Evolutionary conservation across 2,888 invertebrate genomes (phyloP).

Genomic region (Scotopteryx bipunctaria): DNA sequence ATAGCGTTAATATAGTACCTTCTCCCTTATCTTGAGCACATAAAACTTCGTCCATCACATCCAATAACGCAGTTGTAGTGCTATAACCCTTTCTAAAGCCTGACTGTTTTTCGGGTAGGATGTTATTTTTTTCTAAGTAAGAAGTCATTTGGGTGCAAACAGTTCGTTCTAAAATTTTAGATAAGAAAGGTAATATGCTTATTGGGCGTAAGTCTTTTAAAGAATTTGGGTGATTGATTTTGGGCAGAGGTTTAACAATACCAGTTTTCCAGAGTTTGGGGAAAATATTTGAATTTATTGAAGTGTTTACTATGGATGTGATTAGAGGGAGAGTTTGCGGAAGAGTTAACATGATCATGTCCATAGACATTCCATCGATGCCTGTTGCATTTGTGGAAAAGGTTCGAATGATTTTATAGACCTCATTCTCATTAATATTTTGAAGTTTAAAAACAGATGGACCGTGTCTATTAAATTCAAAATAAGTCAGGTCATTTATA

Average conservation of each 20-base stretch:
- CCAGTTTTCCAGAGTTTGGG: conserved; percentile 9
- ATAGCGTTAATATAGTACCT: conserved; percentile 23
- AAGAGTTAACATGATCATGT: neutral
- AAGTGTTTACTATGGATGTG: neutral
- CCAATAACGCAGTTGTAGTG: conserved; percentile 25
- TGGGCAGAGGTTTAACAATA: conserved; percentile 9
- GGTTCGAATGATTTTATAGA: neutral
- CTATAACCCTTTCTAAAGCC: conserved; percentile 24
- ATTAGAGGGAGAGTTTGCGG: neutral
- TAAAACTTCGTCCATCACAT: conserved; percentile 29
- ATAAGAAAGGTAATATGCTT: conserved; percentile 26
- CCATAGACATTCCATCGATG: neutral
- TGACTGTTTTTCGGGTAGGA: conserved; percentile 28
- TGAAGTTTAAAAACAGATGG: neutral
- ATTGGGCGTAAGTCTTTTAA: conserved; percentile 25
- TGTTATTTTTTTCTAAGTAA: conserved; percentile 20
- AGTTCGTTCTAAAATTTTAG: conserved; percentile 9
- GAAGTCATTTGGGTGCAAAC: neutral
- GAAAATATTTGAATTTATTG: conserved; percentile 1
- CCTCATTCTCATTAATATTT: neutral
- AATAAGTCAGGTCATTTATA: neutral
- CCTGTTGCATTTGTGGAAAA: conserved; percentile 5
- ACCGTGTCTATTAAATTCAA: neutral
- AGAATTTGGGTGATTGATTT: neutral
- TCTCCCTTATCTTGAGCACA: conserved; percentile 25